Conservation (phyloP, 2,113 vertebrate species). For the Periophthalmus modestus region DNA sequence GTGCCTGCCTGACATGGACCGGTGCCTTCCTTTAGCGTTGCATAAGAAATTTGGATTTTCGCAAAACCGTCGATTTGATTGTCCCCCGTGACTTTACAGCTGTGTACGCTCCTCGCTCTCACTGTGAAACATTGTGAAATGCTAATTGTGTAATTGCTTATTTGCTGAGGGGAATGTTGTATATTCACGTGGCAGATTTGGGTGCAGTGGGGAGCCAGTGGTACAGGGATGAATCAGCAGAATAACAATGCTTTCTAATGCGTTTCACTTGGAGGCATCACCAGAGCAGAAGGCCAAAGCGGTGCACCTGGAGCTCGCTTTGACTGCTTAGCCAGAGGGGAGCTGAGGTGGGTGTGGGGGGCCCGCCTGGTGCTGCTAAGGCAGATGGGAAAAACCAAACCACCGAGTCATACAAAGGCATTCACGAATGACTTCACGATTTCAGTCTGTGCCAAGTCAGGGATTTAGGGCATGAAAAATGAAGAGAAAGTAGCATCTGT, state of each 20-base stretch:
- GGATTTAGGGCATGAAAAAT: constrained; percentile 13
- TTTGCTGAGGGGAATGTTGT: constrained; percentile 7
- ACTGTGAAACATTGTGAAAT: constrained; percentile 1
- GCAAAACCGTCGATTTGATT: constrained; percentile 22
- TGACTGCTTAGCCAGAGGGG: constrained; percentile 39
- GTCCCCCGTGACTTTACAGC: constrained; percentile 14
- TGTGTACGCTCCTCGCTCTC: background rate
- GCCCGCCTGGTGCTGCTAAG: constrained; percentile 49
- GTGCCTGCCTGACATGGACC: constrained; percentile 32
- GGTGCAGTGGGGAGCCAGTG: constrained; percentile 11
- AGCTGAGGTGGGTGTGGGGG: constrained; percentile 43
- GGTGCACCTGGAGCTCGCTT: constrained; percentile 50
- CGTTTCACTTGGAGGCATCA: constrained; percentile 34
- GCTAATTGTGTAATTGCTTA: constrained; percentile 10
- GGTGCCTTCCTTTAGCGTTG: constrained; percentile 42
- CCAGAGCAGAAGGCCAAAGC: constrained; percentile 38
- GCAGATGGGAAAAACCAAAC: constrained; percentile 54
- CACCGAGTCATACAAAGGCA: constrained; percentile 57
- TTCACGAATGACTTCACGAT: constrained; percentile 52
- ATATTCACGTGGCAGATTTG: constrained; percentile 19
- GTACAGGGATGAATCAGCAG: constrained; percentile 21
- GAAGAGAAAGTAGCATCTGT: constrained; percentile 30
- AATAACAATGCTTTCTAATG: constrained; percentile 1
- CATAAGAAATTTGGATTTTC: constrained; percentile 38
- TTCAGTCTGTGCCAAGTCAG: constrained; percentile 40